Evolutionary conservation across 2,888 invertebrate genomes (phyloP).

Genomic region (Diploptera punctata): DNA sequence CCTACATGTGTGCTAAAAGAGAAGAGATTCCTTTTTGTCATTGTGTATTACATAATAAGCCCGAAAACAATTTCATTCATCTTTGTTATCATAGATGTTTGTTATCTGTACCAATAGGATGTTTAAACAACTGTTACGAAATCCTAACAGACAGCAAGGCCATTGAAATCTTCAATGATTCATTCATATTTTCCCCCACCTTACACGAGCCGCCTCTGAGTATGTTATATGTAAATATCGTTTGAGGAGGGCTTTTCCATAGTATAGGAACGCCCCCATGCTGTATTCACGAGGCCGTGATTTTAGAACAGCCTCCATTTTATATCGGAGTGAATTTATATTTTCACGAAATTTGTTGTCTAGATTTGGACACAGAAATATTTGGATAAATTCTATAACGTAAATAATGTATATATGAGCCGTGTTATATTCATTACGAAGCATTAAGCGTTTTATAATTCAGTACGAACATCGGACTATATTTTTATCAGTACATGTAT

Average conservation of each 20-base stretch:
- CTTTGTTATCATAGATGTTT: no score
- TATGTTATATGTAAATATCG: not conserved
- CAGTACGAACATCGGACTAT: slow-evolving; percentile 38
- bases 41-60: no score
- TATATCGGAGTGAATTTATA: not conserved
- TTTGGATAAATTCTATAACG: not conserved
- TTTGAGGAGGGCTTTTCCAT: slow-evolving; percentile 9
- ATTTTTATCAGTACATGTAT: slow-evolving; percentile 38
- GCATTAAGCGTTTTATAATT: not conserved
- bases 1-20: no score
- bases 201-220: not conserved
- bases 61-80: no score
- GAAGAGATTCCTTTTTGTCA: no score
- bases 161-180: slow-evolving; percentile 13
- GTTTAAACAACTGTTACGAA: no score
- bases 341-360: slow-evolving; percentile 5
- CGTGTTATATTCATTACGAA: not conserved
- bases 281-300: slow-evolving; percentile 34
- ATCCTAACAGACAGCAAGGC: not conserved
- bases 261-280: slow-evolving; percentile 28
- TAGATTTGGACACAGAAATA: not conserved
- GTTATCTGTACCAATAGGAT: no score
- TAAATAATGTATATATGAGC: not conserved
- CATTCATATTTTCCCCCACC: slow-evolving; percentile 25
- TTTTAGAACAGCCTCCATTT: slow-evolving; percentile 36